Percentiles rank a stretch among this genome's conserved stretches.
phyloP scores from a whole-genome alignment of 2,797 vertebrate genomes.

The Spheniscus humboldti region DNA sequence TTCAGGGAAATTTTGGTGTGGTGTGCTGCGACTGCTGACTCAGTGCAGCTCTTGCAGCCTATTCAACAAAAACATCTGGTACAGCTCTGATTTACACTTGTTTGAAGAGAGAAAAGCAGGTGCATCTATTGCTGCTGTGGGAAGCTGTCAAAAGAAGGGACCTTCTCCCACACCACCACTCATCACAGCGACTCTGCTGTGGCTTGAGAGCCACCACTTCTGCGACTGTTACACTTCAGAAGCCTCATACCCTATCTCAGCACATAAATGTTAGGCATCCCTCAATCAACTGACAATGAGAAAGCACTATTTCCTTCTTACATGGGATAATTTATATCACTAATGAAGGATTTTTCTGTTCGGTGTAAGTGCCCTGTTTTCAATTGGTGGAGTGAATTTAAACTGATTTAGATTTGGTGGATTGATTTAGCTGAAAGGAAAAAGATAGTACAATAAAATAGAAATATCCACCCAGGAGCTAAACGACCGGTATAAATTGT shows the following conservation, averaged over 20 bases:
- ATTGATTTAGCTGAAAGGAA: neutral
- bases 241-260: neutral
- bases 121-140: neutral
- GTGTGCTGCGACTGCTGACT: slow-evolving; percentile 26
- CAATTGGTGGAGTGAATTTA: neutral
- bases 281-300: neutral
- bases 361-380: neutral
- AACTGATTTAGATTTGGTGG: neutral
- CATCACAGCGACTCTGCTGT: neutral
- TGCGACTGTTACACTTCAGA: neutral
- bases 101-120: slow-evolving; percentile 24
- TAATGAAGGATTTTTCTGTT: neutral
- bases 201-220: neutral
- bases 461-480: neutral
- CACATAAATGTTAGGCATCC: neutral
- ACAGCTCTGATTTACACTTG: slow-evolving; percentile 35
- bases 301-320: neutral
- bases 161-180: neutral
- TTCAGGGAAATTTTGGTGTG: slow-evolving; percentile 9
- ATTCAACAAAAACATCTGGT: slow-evolving; percentile 45
- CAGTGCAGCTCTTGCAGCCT: neutral
- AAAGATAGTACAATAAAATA: neutral
- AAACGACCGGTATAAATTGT: neutral
- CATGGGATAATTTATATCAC: neutral
- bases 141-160: neutral